These are phyloP conservation scores for Chorisops tibialis DNA, from an alignment of 2,888 invertebrate genomes.

Conservation along the genomic window DNA sequence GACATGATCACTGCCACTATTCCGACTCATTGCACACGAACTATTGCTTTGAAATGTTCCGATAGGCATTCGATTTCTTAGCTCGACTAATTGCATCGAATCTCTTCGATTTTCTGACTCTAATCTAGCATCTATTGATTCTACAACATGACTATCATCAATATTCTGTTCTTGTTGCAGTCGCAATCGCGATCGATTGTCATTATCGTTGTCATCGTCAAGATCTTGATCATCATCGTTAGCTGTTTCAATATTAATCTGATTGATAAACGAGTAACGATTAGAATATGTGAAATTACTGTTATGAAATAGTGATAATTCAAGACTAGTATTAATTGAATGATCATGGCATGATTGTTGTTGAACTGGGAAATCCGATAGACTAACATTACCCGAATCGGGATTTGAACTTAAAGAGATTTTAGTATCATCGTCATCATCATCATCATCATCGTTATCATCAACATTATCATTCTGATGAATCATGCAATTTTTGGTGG, in stretches of 20 bases:
- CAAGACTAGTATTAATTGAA: slow-evolving; percentile 41
- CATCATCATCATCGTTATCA: slow-evolving; percentile 4
- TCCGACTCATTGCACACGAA: slow-evolving; percentile 26
- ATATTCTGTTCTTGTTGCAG: too few species aligned
- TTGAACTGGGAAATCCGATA: slow-evolving; percentile 45
- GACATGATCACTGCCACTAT: slow-evolving; percentile 20
- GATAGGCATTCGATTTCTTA: not conserved
- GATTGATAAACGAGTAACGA: slow-evolving; percentile 29
- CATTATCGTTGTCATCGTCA: not conserved
- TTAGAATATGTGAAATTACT: slow-evolving; percentile 38
- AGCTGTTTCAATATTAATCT: slow-evolving; percentile 26
- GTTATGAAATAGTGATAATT: slow-evolving; percentile 44
- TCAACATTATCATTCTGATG: not conserved
- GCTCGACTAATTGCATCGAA: slow-evolving; percentile 23
- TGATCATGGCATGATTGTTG: not conserved
- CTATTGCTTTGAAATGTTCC: not conserved
- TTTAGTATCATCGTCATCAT: not conserved
- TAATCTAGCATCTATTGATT: slow-evolving; percentile 27
- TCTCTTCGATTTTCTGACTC: slow-evolving; percentile 22
- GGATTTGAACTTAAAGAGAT: slow-evolving; percentile 42
- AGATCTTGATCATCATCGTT: not conserved
- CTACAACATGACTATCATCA: not conserved
- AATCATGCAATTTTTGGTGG: slow-evolving; percentile 20
- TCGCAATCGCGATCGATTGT: too few species aligned
- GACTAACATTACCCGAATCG: slow-evolving; percentile 50